These are phyloP conservation scores for Kryptolebias marmoratus DNA, from an alignment of 2,113 vertebrate genomes.

Conservation along the genomic window DNA sequence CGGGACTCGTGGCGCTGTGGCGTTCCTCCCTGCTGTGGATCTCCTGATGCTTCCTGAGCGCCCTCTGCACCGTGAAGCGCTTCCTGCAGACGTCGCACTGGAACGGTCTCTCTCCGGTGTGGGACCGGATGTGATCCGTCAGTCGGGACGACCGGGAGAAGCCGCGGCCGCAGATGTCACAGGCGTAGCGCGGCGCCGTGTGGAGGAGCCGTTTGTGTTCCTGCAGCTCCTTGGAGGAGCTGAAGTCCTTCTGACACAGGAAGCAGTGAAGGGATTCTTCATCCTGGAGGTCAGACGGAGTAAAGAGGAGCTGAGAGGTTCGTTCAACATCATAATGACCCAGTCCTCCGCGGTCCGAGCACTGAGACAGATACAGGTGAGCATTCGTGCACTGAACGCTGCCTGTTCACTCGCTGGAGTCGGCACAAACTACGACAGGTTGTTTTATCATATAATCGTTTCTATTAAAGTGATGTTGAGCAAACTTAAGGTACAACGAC, in stretches of 20 bases:
- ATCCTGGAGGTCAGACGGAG: not conserved
- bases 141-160: conserved; percentile 31
- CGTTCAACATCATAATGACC: no score
- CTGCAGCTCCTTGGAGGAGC: conserved; percentile 22
- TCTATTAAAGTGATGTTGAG: no score
- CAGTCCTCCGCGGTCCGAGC: no score
- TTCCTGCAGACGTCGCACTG: conserved; percentile 46
- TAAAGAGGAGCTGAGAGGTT: not conserved
- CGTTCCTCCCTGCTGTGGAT: conserved; percentile 27
- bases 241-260: conserved; percentile 30
- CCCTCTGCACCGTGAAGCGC: conserved; percentile 14
- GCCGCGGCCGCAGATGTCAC: conserved; percentile 35
- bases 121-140: conserved; percentile 44
- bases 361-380: no score
- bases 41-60: conserved; percentile 41
- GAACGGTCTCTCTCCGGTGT: conserved; percentile 49
- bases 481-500: no score
- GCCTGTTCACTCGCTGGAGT: no score
- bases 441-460: no score
- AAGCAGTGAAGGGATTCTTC: conserved; percentile 13
- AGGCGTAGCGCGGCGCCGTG: conserved; percentile 21
- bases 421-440: no score
- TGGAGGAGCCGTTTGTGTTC: conserved; percentile 43
- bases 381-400: no score
- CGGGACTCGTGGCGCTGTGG: accelerated